These are phyloP conservation scores for Nipponia nippon DNA, from an alignment of 2,113 vertebrate genomes.

Conservation along the genomic window DNA sequence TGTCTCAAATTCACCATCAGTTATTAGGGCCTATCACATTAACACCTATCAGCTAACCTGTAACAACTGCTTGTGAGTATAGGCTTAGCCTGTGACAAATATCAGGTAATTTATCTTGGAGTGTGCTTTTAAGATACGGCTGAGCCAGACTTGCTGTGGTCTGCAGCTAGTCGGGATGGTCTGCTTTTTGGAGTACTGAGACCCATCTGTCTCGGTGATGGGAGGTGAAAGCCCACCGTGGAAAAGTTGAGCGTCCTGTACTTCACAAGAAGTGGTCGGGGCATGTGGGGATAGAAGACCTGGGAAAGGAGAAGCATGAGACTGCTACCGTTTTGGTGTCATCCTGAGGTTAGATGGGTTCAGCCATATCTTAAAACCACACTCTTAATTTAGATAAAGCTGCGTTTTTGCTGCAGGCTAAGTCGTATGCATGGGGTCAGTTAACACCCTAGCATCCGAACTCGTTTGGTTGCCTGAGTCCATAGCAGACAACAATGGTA, in stretches of 20 bases:
- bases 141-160: background rate
- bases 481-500: background rate
- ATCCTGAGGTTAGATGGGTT: background rate
- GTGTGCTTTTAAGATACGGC: background rate
- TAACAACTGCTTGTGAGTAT: background rate
- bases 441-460: background rate
- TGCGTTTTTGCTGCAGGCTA: background rate
- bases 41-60: background rate
- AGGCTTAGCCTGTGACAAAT: background rate
- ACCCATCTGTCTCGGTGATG: fast-evolving
- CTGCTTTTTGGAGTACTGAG: background rate
- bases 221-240: fast-evolving
- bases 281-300: fast-evolving
- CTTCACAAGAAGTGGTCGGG: background rate
- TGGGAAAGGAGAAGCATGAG: background rate
- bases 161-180: background rate
- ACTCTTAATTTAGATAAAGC: background rate
- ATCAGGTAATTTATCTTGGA: background rate
- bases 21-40: background rate
- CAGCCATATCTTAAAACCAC: background rate
- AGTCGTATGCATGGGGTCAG: background rate
- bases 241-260: background rate
- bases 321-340: background rate
- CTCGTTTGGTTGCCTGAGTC: background rate
- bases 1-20: background rate